These are phyloP conservation scores for Nemapogon koenigi DNA, from an alignment of 2,888 invertebrate genomes.

Conservation along the genomic window DNA sequence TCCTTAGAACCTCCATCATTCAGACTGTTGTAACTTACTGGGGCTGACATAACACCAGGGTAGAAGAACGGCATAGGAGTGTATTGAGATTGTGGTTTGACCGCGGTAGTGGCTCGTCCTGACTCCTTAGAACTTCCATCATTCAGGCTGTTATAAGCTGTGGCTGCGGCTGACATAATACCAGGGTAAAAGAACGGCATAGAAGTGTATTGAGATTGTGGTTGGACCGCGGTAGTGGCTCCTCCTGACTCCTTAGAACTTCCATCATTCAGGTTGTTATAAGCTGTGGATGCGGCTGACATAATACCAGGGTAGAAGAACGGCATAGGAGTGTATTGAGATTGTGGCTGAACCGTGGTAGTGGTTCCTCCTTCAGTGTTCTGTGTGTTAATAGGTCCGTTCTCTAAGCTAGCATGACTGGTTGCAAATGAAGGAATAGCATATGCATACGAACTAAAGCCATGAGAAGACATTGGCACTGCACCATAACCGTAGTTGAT, in stretches of 20 bases:
- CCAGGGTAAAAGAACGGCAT: constrained; percentile 45
- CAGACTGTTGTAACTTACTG: constrained; percentile 30
- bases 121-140: neutral
- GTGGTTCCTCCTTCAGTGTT: neutral
- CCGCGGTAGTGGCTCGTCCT: neutral
- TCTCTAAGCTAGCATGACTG: no score
- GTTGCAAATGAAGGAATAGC: no score
- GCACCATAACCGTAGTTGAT: constrained; percentile 37
- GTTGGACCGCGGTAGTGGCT: neutral
- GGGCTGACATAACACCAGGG: constrained; percentile 40
- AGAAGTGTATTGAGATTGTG: constrained; percentile 30
- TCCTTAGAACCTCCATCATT: constrained; percentile 37
- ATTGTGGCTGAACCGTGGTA: constrained; percentile 10
- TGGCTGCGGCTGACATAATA: constrained; percentile 23
- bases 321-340: constrained; percentile 36
- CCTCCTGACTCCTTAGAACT: neutral
- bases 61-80: constrained; percentile 41
- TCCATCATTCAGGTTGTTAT: no score
- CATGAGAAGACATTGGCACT: constrained; percentile 26
- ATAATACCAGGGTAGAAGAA: constrained; percentile 47
- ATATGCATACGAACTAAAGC: no score
- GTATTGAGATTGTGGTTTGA: constrained; percentile 24
- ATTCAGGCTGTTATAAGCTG: neutral
- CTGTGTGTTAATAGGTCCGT: no score
- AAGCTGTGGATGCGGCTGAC: neutral